Evolutionary conservation across 2,888 invertebrate genomes (phyloP), one percentile per base, ranked within the genome.

Genomic region (Uropetala carovei): DNA sequence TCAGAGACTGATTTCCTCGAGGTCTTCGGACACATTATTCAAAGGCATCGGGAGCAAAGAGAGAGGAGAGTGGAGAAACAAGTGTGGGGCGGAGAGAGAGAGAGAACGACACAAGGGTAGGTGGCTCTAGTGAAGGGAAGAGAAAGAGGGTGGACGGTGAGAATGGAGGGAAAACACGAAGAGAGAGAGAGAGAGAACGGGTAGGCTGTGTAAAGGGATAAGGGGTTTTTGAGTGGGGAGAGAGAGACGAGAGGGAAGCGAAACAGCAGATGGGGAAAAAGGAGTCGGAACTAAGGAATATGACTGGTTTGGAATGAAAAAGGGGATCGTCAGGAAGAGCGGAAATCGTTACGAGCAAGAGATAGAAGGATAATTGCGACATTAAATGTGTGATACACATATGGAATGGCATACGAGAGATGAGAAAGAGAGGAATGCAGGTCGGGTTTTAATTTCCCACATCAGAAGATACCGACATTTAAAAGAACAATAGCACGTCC

Each of bases 1-100:
- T 58, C 27, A 58, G 85, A 59, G 85, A 85, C 58, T 27, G 85
- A 85, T 85, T 58, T 58, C 59, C 58, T 58, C 58, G n/a, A n/a
- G 85, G 85, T 27, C 59, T 85, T 85, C n/a, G 59, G 57, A 16
- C 85, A 59, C 85, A 58, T 85, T 85, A 85, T 85, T 84, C 84
- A 84, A 84, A 84, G 84, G 57, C 58, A 85, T 58, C 22, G 5
- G 83, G 30, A 30, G 83, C 56, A 82, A 30, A 82, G n/a, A n/a
- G 22, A 14, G 27, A 82, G 16, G 18, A 7, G 68, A n/a, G 14
- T 14, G 22, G 68, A 0, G 16, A 22, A 8, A 68, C 22, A 64
- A 18, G 64, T 64, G 18, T 16, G 68, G 7, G 22, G 22, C 14
- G 64, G 64, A 18, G 16, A n/a, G 16, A 18, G 64, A 13, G 16